Conservation (phyloP, 2,113 vertebrate species). For the Aplodontia rufa region DNA sequence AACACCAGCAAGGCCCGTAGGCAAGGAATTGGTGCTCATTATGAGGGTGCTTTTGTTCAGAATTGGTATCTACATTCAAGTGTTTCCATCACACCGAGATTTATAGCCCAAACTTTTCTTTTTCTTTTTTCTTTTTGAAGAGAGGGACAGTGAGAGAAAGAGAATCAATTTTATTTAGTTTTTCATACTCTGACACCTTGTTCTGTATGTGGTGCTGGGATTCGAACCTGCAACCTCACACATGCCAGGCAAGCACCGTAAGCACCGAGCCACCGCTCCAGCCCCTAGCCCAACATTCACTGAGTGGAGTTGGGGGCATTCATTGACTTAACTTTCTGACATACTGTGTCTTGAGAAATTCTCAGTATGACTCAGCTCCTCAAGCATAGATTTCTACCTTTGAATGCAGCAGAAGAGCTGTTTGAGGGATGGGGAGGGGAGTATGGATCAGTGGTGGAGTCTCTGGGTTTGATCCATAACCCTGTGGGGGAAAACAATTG, state of each 20-base stretch:
- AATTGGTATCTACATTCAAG: not conserved
- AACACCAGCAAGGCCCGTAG: not conserved
- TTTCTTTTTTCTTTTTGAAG: too few relatives aligned
- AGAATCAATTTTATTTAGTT: too few relatives aligned
- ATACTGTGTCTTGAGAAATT: not conserved
- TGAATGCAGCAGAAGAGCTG: not conserved
- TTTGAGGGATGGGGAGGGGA: not conserved
- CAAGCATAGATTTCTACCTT: not conserved
- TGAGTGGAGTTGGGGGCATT: not conserved
- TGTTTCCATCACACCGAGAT: not conserved
- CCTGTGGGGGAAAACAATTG: too few relatives aligned
- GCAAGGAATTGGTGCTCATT: not conserved
- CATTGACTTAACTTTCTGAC: not conserved
- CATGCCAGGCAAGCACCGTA: too few relatives aligned
- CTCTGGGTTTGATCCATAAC: not conserved
- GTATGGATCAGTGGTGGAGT: not conserved
- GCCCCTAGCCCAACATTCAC: not conserved
- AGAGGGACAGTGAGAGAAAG: too few relatives aligned
- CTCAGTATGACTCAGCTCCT: not conserved
- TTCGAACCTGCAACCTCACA: too few relatives aligned
- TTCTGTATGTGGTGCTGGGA: too few relatives aligned
- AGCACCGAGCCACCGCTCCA: too few relatives aligned
- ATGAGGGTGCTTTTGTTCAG: not conserved
- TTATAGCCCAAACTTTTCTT: not conserved
- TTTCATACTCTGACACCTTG: too few relatives aligned